Evolutionary conservation across 2,888 invertebrate genomes (phyloP).

Genomic region (Scaptomyza caliginosa): DNA sequence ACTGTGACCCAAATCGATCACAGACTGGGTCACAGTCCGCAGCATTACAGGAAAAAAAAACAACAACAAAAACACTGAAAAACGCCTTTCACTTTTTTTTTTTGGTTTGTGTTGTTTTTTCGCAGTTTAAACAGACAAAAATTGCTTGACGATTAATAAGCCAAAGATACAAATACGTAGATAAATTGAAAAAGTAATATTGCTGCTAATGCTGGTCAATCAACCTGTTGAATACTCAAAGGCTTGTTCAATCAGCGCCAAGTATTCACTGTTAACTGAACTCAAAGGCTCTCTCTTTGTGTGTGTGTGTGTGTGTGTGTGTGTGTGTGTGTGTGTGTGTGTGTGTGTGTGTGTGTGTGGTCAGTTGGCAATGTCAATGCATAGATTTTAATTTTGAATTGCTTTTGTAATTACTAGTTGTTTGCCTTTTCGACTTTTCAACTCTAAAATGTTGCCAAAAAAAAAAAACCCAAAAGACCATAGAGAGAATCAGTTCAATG

Average conservation of each 20-base stretch:
- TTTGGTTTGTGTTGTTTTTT: not conserved
- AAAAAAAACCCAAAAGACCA: no score
- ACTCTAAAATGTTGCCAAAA: conserved; percentile 6
- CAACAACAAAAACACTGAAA: conserved; percentile 10
- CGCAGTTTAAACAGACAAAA: conserved; percentile 9
- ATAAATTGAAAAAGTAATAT: conserved; percentile 3
- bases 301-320: not conserved
- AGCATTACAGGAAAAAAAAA: not conserved
- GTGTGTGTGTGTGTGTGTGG: conserved; percentile 8
- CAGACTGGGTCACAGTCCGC: not conserved
- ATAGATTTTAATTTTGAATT: conserved; percentile 11
- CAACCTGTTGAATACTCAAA: conserved; percentile 41
- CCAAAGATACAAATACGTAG: conserved; percentile 8
- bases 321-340: conserved; percentile 3
- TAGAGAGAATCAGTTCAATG: conserved; percentile 40
- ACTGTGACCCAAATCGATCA: not conserved
- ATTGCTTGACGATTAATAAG: conserved; percentile 16
- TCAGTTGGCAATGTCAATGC: conserved; percentile 29
- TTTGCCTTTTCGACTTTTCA: conserved; percentile 20
- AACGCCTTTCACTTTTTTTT: conserved; percentile 42
- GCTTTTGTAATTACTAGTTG: conserved; percentile 15
- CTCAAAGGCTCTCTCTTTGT: not conserved
- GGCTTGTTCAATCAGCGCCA: conserved; percentile 3
- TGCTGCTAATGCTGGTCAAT: conserved; percentile 29
- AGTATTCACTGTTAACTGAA: conserved; percentile 25